Evolutionary conservation across 2,113 vertebrate species (phyloP).

Genomic region (Spheniscus mendiculus): DNA sequence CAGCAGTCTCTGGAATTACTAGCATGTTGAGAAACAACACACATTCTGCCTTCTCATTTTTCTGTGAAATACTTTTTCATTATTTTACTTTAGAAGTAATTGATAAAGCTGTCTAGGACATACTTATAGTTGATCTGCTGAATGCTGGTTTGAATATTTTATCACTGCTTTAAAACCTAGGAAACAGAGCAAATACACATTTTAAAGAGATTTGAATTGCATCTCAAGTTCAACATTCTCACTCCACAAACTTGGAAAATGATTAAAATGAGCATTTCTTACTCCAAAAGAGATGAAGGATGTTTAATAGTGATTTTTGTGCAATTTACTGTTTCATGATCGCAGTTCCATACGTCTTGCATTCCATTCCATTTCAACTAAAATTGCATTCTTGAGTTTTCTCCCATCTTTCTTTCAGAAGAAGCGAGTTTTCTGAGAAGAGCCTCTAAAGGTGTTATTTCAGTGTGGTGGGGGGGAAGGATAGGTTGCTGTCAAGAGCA

Average conservation of each 20-base stretch:
- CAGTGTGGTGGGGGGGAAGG: slow-evolving; percentile 17
- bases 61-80: background rate
- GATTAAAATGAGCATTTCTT: background rate
- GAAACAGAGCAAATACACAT: background rate
- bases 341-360: background rate
- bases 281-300: background rate
- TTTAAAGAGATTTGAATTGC: background rate
- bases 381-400: slow-evolving; percentile 47
- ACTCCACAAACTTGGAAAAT: background rate
- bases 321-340: background rate
- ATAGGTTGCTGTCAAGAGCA: slow-evolving; percentile 43
- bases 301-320: background rate
- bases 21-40: background rate
- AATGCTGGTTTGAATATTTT: background rate
- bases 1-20: background rate
- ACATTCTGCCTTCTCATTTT: background rate
- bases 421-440: slow-evolving; percentile 44
- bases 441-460: slow-evolving; percentile 45
- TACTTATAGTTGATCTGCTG: background rate
- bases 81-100: background rate
- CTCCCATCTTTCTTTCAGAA: slow-evolving; percentile 63
- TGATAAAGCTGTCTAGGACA: background rate
- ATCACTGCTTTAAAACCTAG: background rate
- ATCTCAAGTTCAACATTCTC: background rate
- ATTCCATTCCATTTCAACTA: background rate